phyloP scores from a whole-genome alignment of 2,113 vertebrate genomes.

The Herpailurus yagouaroundi region DNA sequence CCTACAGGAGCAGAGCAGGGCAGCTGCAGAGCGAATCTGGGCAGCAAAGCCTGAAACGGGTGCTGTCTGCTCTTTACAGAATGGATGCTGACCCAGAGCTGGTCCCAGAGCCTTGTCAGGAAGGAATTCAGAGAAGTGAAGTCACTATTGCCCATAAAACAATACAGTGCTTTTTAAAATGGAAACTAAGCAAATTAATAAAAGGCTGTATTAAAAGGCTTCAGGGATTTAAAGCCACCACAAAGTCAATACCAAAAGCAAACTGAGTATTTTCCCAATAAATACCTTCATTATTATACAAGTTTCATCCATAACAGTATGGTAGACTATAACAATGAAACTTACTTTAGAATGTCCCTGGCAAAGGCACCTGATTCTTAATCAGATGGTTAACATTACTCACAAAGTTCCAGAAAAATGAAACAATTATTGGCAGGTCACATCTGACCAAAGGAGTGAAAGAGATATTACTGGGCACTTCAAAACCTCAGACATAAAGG shows the following conservation, averaged over 20 bases:
- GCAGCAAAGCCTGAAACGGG: not conserved
- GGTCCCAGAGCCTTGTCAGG: not conserved
- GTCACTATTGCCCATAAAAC: not conserved
- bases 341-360: conserved; percentile 10
- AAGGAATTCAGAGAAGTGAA: not conserved
- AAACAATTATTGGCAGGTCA: not conserved
- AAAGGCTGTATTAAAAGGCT: not conserved
- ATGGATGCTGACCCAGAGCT: not conserved
- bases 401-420: not conserved
- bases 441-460: not conserved
- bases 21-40: not conserved
- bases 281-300: not conserved
- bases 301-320: not conserved
- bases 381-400: not conserved
- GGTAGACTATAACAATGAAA: not conserved
- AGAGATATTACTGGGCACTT: not conserved
- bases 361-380: conserved; percentile 11
- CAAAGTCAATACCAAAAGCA: not conserved
- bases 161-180: not conserved
- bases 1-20: not conserved
- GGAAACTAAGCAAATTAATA: not conserved
- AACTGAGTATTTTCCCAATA: not conserved
- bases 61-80: not conserved
- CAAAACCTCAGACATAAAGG: conserved; percentile 45
- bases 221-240: not conserved